phyloP scores from a whole-genome alignment of 2,797 vertebrate species.

The Pangasius sanitwongsei region DNA sequence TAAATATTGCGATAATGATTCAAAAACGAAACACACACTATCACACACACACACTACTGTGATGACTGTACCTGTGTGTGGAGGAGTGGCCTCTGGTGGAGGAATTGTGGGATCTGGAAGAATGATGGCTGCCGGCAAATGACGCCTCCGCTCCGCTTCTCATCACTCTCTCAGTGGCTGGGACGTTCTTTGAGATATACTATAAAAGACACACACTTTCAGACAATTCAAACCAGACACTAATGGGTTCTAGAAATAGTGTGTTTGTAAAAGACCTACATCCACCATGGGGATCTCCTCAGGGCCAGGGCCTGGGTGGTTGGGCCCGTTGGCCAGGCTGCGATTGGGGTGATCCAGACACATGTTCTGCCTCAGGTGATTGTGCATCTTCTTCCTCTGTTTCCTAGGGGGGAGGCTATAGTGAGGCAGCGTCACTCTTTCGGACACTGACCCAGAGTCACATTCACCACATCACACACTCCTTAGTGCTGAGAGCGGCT shows the following conservation, averaged over 20 bases:
- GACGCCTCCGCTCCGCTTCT: slow-evolving; percentile 89
- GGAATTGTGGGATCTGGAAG: slow-evolving; percentile 94
- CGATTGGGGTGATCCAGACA: slow-evolving; percentile 94
- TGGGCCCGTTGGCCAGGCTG: slow-evolving; percentile 91
- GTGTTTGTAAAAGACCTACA: slow-evolving; percentile 70
- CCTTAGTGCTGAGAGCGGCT: not conserved
- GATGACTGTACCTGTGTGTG: slow-evolving; percentile 83
- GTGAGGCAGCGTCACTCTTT: slow-evolving; percentile 57
- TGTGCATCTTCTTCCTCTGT: slow-evolving; percentile 97
- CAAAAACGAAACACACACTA: not conserved
- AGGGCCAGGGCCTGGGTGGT: slow-evolving; percentile 92
- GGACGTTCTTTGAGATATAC: slow-evolving; percentile 96
- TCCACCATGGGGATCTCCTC: slow-evolving; percentile 97
- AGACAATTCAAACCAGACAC: not conserved
- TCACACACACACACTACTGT: not conserved
- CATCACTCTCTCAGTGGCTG: slow-evolving; percentile 90
- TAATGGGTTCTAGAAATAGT: not conserved
- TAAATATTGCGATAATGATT: not conserved
- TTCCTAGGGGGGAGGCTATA: slow-evolving; percentile 78
- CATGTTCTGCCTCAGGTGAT: slow-evolving; percentile 95
- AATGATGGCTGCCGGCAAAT: slow-evolving; percentile 92
- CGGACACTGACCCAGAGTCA: slow-evolving; percentile 43
- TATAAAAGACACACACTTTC: slow-evolving; percentile 61
- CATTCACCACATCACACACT: slow-evolving; percentile 45
- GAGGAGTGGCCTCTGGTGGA: slow-evolving; percentile 93